Conservation (phyloP, 2,888 invertebrate species). For the Cheilosia scutellata region DNA sequence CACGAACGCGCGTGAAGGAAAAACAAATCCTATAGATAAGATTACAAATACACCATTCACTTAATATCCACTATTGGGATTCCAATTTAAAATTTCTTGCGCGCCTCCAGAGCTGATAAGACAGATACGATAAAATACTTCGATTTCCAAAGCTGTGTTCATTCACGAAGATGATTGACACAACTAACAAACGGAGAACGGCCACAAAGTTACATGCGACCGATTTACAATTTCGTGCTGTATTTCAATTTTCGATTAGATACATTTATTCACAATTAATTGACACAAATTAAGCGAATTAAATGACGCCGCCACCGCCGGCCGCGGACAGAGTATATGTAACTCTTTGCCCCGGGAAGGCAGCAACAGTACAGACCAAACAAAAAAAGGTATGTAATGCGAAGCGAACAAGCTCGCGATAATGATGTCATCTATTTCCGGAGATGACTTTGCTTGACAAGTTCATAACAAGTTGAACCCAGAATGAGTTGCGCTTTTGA, state of each 20-base stretch:
- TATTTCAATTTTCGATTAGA: constrained; percentile 65
- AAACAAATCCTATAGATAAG: constrained; percentile 31
- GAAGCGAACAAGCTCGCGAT: constrained; percentile 23
- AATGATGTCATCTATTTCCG: constrained; percentile 74
- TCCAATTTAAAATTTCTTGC: constrained; percentile 7
- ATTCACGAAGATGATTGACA: constrained; percentile 51
- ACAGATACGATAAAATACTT: background rate
- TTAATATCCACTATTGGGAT: constrained; percentile 13
- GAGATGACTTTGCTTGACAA: constrained; percentile 51
- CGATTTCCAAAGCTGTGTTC: constrained; percentile 12
- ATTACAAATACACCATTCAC: constrained; percentile 14
- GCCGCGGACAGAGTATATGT: background rate
- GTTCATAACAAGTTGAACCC: constrained; percentile 51
- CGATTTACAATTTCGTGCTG: constrained; percentile 50
- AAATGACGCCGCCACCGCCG: constrained; percentile 50
- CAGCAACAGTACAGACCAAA: constrained; percentile 13
- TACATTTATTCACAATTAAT: constrained; percentile 71
- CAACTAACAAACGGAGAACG: constrained; percentile 45
- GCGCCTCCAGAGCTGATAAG: constrained; percentile 26
- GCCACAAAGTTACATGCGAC: constrained; percentile 32
- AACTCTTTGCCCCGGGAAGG: constrained; percentile 33
- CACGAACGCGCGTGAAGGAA: constrained; percentile 6
- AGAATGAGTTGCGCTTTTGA: constrained; percentile 37
- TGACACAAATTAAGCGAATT: constrained; percentile 73
- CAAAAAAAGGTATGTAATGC: constrained; percentile 24